Evolutionary conservation across 2,113 vertebrate genomes (phyloP).

Genomic region (Cynopterus brachyotis): DNA sequence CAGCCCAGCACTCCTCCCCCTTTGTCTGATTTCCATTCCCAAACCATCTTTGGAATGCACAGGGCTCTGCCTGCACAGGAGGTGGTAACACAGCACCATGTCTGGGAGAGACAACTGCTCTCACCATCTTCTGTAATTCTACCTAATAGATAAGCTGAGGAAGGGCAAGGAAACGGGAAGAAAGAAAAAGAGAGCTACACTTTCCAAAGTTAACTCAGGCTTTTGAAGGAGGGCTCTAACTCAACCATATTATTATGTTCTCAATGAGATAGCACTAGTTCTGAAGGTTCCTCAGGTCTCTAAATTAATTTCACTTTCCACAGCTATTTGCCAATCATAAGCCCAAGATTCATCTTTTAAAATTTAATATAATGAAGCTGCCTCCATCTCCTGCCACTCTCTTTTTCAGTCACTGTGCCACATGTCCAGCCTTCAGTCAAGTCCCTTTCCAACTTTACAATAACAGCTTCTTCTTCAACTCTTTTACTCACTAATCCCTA

Average conservation of each 20-base stretch:
- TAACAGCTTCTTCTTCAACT: neutral
- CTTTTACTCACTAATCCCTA: neutral
- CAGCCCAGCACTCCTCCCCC: neutral
- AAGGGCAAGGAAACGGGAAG: neutral
- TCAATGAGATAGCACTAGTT: neutral
- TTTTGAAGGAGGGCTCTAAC: neutral
- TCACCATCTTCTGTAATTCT: slow-evolving; percentile 69
- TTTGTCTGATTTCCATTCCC: neutral
- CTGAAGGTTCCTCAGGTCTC: neutral
- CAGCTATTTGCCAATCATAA: neutral
- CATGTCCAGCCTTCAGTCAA: neutral
- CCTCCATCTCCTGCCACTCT: neutral
- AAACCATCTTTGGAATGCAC: slow-evolving; percentile 48
- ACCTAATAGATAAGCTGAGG: slow-evolving; percentile 49
- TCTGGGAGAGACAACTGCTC: slow-evolving; percentile 72
- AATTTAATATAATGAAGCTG: neutral
- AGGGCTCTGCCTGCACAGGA: neutral
- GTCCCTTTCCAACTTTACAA: neutral
- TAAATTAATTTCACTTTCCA: neutral
- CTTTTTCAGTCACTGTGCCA: rapidly evolving
- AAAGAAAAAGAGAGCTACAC: neutral
- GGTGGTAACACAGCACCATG: slow-evolving; percentile 67
- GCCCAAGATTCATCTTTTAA: neutral
- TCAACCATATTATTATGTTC: neutral
- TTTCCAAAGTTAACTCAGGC: neutral